These are phyloP conservation scores for Eumerus sabulonum DNA, from an alignment of 2,888 invertebrate species.

Conservation along the genomic window DNA sequence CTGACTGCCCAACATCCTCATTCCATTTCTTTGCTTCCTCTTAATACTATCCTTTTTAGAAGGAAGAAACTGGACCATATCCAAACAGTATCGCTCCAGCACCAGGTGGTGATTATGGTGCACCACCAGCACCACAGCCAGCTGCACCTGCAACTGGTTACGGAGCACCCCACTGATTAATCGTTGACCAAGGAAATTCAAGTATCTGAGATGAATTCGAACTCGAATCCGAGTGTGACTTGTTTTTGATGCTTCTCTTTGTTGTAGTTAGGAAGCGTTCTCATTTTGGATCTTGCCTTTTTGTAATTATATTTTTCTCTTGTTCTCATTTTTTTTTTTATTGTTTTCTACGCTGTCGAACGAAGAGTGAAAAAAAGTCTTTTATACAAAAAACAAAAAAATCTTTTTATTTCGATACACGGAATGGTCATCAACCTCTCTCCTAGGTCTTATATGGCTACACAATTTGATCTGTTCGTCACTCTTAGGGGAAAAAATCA, in stretches of 20 bases:
- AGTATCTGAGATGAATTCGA: constrained; percentile 25
- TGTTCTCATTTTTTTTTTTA: constrained; percentile 19
- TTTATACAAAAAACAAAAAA: constrained; percentile 34
- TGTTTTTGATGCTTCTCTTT: constrained; percentile 46
- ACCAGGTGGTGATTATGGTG: constrained; percentile 76
- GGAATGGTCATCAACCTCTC: not conserved
- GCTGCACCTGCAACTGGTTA: constrained; percentile 76
- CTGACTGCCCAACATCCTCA: too few species aligned
- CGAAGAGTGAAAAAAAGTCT: constrained; percentile 47
- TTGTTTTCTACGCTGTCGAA: constrained; percentile 30
- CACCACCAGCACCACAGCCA: constrained; percentile 73
- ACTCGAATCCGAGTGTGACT: too few species aligned
- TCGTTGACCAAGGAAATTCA: constrained; percentile 30
- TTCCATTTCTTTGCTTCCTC: not conserved
- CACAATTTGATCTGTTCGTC: too few species aligned
- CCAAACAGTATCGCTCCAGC: constrained; percentile 78
- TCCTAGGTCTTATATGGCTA: too few species aligned
- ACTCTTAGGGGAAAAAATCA: too few species aligned
- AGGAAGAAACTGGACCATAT: constrained; percentile 78
- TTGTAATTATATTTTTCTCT: constrained; percentile 26
- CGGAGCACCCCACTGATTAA: constrained; percentile 74
- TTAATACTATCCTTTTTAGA: constrained; percentile 59
- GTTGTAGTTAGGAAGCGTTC: constrained; percentile 48
- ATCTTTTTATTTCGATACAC: not conserved
- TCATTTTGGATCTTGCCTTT: constrained; percentile 26